Percentiles rank a stretch among this genome's conserved stretches.
These are phyloP conservation scores for Lordiphosa mommai DNA, from an alignment of 1,140 invertebrate species.

Conservation along the genomic window DNA sequence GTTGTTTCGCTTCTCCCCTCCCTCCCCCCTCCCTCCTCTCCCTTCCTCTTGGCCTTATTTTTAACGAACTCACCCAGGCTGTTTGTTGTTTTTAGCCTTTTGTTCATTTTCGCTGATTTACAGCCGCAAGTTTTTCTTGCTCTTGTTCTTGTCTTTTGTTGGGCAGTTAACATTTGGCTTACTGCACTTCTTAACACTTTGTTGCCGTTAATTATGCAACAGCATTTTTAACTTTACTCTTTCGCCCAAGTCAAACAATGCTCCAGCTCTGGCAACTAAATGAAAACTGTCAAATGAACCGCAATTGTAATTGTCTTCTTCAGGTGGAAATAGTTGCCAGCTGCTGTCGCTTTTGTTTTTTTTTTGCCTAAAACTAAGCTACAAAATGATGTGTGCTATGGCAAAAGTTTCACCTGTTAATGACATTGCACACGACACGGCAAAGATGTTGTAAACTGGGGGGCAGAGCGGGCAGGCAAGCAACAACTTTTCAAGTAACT, in stretches of 20 bases:
- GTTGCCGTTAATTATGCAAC: conserved; percentile 71
- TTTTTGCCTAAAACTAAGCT: conserved; percentile 36
- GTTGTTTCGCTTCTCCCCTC: no score
- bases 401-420: conserved; percentile 71
- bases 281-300: conserved; percentile 74
- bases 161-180: conserved; percentile 67
- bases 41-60: no score
- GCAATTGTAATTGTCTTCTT: conserved; percentile 68
- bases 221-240: conserved; percentile 14
- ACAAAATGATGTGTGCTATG: conserved; percentile 50
- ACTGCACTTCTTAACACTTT: conserved; percentile 72
- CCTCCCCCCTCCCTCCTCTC: not conserved
- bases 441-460: not conserved
- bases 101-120: conserved; percentile 52
- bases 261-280: conserved; percentile 47
- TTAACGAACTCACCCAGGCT: no score
- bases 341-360: not conserved
- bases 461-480: conserved; percentile 19
- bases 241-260: conserved; percentile 9
- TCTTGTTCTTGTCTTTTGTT: conserved; percentile 6
- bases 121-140: conserved; percentile 44
- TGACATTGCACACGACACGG: conserved; percentile 46
- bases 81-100: conserved; percentile 25
- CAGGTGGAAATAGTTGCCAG: not conserved
- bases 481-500: conserved; percentile 43